Conservation (phyloP, 2,888 invertebrate species). For the Leptinotarsa haldemani region DNA sequence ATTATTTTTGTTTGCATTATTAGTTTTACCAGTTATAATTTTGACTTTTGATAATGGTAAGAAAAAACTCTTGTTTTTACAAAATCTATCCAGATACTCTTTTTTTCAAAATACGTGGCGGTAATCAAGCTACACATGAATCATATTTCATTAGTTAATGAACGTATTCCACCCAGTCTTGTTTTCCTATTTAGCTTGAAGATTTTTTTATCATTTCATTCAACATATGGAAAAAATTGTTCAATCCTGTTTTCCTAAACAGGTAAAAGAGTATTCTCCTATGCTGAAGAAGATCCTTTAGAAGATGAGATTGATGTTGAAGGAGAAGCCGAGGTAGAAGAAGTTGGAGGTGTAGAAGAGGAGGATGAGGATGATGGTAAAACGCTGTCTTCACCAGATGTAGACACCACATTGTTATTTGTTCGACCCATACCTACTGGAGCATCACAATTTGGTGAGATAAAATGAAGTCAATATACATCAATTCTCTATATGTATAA, state of each 20-base stretch:
- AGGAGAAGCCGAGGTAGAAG: constrained; percentile 78
- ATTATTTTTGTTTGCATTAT: constrained; percentile 73
- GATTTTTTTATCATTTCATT: background rate
- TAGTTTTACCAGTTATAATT: constrained; percentile 79
- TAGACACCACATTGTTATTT: constrained; percentile 91
- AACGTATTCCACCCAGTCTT: background rate
- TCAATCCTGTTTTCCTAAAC: constrained; percentile 37
- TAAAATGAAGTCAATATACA: background rate
- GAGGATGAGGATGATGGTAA: constrained; percentile 76
- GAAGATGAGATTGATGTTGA: constrained; percentile 77
- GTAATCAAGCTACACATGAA: constrained; percentile 12
- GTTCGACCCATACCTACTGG: constrained; percentile 79
- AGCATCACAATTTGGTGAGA: constrained; percentile 74
- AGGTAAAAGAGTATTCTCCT: constrained; percentile 69
- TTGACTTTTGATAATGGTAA: constrained; percentile 80
- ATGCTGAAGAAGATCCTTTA: constrained; percentile 76
- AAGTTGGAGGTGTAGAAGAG: constrained; percentile 71
- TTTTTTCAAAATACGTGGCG: constrained; percentile 27
- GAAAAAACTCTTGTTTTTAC: constrained; percentile 59
- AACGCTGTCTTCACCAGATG: constrained; percentile 86
- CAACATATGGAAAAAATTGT: constrained; percentile 14
- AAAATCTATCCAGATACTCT: background rate
- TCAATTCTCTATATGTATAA: background rate
- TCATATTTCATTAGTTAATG: background rate
- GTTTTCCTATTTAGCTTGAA: background rate